Percentiles rank a stretch among this genome's conserved stretches.
These are phyloP conservation scores for Abscondita cerata DNA, from an alignment of 2,888 invertebrate genomes.

Conservation along the genomic window DNA sequence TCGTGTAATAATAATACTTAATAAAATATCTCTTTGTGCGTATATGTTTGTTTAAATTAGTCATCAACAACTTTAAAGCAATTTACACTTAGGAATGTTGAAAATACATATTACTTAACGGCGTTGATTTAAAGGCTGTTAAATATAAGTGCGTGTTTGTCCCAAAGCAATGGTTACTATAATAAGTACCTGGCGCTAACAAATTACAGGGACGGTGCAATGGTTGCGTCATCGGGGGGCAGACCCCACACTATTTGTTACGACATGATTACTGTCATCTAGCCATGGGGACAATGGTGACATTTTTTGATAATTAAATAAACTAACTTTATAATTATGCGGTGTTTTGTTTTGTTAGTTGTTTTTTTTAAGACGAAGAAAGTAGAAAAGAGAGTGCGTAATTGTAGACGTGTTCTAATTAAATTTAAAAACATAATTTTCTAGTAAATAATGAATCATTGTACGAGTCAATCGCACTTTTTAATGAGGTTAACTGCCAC, in stretches of 20 bases:
- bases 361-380: too few species aligned
- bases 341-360: too few species aligned
- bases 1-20: too few species aligned
- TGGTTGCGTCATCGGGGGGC: conserved; percentile 36
- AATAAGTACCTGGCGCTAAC: conserved; percentile 33
- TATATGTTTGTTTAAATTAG: conserved; percentile 15
- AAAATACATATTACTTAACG: conserved; percentile 22
- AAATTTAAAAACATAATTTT: too few species aligned
- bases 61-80: conserved; percentile 10
- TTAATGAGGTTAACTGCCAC: too few species aligned
- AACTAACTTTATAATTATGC: conserved; percentile 11
- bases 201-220: conserved; percentile 32
- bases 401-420: too few species aligned
- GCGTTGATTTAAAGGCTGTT: conserved; percentile 34
- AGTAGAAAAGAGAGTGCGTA: too few species aligned
- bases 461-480: too few species aligned
- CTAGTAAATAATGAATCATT: too few species aligned
- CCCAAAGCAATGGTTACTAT: conserved; percentile 33
- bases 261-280: conserved; percentile 32
- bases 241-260: conserved; percentile 29
- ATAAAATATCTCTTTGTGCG: too few species aligned
- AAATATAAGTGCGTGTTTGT: conserved; percentile 35
- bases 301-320: conserved; percentile 14
- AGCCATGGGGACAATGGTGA: conserved; percentile 31
- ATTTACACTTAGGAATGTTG: conserved; percentile 24